Conservation (phyloP, 2,113 vertebrate species). For the Neodon shergylaensis region DNA sequence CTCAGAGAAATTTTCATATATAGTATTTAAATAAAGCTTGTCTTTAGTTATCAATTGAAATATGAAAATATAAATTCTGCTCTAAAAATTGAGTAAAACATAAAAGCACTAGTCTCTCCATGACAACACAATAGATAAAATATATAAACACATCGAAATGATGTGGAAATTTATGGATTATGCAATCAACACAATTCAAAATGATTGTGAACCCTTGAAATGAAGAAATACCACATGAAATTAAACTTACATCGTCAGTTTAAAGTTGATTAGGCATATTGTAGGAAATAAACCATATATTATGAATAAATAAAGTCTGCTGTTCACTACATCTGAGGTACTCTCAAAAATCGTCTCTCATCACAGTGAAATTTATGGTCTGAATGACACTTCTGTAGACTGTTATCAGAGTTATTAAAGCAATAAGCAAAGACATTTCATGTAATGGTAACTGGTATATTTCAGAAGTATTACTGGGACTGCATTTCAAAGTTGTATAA, state of each 20-base stretch:
- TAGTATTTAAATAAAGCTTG: not conserved
- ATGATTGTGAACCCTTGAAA: not conserved
- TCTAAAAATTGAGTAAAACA: not conserved
- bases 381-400: not conserved
- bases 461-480: not conserved
- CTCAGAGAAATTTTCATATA: not conserved
- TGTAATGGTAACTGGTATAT: not conserved
- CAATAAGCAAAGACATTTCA: not conserved
- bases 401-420: not conserved
- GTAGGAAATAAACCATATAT: not conserved
- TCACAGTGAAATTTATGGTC: not conserved
- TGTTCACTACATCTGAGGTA: not conserved
- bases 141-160: not conserved
- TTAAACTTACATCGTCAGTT: not conserved
- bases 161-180: not conserved
- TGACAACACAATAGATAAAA: not conserved
- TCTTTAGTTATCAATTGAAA: not conserved
- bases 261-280: not conserved
- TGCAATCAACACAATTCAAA: not conserved
- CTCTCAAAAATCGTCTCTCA: not conserved
- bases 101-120: too few species aligned
- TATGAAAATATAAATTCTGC: not conserved
- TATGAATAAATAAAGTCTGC: not conserved
- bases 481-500: not conserved
- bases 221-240: not conserved